Base-by-base conservation (phyloP, 2,888 invertebrate species). In the Meta bourneti region DNA sequence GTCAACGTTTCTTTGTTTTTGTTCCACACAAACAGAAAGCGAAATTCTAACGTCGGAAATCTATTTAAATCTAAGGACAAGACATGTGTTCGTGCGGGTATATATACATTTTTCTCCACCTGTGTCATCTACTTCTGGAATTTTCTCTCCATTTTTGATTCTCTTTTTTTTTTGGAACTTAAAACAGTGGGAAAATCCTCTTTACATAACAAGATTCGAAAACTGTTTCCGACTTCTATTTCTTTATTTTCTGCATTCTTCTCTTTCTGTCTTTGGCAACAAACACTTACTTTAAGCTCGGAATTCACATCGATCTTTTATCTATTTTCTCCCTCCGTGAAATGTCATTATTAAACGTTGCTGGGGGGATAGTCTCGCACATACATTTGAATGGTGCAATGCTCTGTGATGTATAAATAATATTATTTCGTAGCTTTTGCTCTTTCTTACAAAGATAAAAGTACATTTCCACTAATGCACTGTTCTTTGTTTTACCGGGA, bases 201-300 rank as follows among this genome's bases (percentile, higher is more conserved):
- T 75, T 84, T 48, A 8, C 34, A 9, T 84, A 84, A 84, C 75
- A 75, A 75, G 84, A 84, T 84, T 84, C 16, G 48, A 34, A 75
- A 84, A 84, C 34, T 54, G 52, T 72, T 71, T 74, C 72, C 13
- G 7, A 52, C 19, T n/a, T 78, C 51, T 51, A 34, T n/a, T n/a
- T 19, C 74, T 34, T 48, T 74, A 16, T 16, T 51, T 49, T 16
- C 7, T 7, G 13, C 5, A 8, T 49, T 16, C n/a, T 34, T 82
- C 71, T 49, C 19, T 19, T 20, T 9, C 49, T 13, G 61, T 61
- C 61, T 61, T 61, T 6, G 13, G 61, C 61, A 8, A 16, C 61
- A 61, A 61, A 16, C 61, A 16, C 61, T 61, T 11, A 61, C 1
- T 1, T 61, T 61, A 9, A 61, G 51, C 20, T n/a, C 9, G 71